These are phyloP conservation scores for Batillaria attramentaria DNA, from an alignment of 1,140 invertebrate species.

Conservation along the genomic window DNA sequence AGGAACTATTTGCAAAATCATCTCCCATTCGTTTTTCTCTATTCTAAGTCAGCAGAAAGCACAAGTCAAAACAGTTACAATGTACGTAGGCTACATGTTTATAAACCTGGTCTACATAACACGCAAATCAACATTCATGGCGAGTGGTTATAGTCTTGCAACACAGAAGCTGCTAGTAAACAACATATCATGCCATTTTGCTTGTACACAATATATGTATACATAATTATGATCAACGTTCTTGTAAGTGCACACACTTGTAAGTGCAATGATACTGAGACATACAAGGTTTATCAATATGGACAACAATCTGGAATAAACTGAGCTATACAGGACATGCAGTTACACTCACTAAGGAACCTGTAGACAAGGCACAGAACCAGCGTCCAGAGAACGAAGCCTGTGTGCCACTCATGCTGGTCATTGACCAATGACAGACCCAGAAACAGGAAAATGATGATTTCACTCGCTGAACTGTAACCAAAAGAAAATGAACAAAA, in stretches of 20 bases:
- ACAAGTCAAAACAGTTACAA: no score
- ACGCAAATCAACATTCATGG: no score
- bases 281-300: no score
- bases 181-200: no score
- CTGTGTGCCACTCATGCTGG: constrained; percentile 92
- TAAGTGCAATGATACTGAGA: constrained; percentile 2
- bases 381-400: constrained; percentile 95
- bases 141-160: no score
- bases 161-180: not conserved
- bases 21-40: no score
- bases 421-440: constrained; percentile 91
- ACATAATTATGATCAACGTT: not conserved
- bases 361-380: constrained; percentile 95
- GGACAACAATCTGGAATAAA: not conserved
- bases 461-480: constrained; percentile 78
- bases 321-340: constrained; percentile 63
- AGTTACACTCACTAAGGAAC: constrained; percentile 83
- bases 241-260: not conserved
- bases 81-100: no score
- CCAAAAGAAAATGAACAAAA: constrained; percentile 6
- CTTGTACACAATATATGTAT: not conserved
- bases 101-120: no score
- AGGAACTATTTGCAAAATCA: no score
- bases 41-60: no score
- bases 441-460: constrained; percentile 99